Evolutionary conservation across 1,140 invertebrate species (phyloP).

Genomic region (Asobara japonica): DNA sequence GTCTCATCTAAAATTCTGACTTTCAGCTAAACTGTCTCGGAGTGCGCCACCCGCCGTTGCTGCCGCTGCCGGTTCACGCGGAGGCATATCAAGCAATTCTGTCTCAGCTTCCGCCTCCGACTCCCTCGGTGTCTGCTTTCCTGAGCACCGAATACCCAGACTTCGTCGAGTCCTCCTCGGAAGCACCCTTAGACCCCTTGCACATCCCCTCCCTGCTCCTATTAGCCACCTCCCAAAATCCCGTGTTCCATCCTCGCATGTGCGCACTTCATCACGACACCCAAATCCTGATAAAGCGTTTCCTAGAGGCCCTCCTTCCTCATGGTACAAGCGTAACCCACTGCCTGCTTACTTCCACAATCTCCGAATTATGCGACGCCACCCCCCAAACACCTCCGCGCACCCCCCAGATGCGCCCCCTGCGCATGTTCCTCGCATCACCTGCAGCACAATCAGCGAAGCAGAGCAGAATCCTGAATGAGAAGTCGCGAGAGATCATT

Average conservation of each 20-base stretch:
- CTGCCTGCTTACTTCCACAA: slow-evolving; percentile 48
- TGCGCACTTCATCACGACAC: slow-evolving; percentile 53
- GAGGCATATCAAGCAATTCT: slow-evolving; percentile 21
- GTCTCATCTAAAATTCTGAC: background rate
- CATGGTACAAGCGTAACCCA: slow-evolving; percentile 52
- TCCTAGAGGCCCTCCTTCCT: slow-evolving; percentile 55
- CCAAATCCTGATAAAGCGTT: slow-evolving; percentile 60
- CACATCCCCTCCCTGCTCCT: slow-evolving; percentile 53
- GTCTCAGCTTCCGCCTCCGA: background rate
- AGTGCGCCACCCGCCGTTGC: slow-evolving; percentile 10
- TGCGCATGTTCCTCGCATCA: slow-evolving; percentile 57
- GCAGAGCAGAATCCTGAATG: slow-evolving; percentile 50
- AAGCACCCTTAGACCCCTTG: slow-evolving; percentile 40
- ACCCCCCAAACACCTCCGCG: slow-evolving; percentile 28
- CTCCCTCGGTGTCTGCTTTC: slow-evolving; percentile 9
- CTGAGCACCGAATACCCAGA: slow-evolving; percentile 58
- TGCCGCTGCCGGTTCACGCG: slow-evolving; percentile 7
- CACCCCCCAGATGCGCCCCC: slow-evolving; percentile 41
- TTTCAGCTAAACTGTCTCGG: slow-evolving; percentile 30
- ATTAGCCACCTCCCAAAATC: slow-evolving; percentile 51
- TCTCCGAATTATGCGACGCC: slow-evolving; percentile 36
- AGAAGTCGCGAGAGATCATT: slow-evolving; percentile 53
- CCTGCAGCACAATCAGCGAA: slow-evolving; percentile 51
- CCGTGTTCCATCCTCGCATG: slow-evolving; percentile 56
- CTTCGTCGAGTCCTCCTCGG: slow-evolving; percentile 41